These are phyloP conservation scores for Hermatobates lingyangjiaoensis DNA, from an alignment of 1,140 invertebrate genomes.

Conservation along the genomic window DNA sequence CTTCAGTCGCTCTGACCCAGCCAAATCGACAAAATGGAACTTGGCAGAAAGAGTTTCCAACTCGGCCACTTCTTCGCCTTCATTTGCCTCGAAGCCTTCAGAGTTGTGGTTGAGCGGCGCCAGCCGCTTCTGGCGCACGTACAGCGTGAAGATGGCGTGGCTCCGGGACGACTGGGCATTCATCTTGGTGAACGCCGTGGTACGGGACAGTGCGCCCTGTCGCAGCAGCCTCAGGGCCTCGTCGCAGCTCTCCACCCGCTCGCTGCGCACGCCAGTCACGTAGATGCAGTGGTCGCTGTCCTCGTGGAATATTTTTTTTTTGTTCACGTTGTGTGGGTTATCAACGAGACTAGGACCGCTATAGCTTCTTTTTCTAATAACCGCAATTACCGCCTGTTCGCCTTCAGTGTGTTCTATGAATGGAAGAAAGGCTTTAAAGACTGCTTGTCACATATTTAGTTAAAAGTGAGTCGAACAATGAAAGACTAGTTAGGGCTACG, in stretches of 20 bases:
- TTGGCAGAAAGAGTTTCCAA: constrained; percentile 78
- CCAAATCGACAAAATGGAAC: constrained; percentile 91
- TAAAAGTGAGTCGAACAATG: no score
- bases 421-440: no score
- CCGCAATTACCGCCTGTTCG: no score
- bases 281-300: constrained; percentile 74
- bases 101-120: no score
- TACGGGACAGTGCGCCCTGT: constrained; percentile 73
- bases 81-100: no score
- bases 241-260: constrained; percentile 50
- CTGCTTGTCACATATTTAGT: no score
- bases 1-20: constrained; percentile 89
- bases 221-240: constrained; percentile 74
- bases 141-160: constrained; percentile 89
- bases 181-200: constrained; percentile 94
- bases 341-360: no score
- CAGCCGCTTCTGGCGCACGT: constrained; percentile 64
- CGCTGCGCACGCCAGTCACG: constrained; percentile 71
- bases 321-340: no score
- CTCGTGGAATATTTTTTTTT: no score
- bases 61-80: constrained; percentile 34
- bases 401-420: no score
- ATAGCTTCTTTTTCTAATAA: no score
- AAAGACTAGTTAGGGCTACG: no score
- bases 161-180: constrained; percentile 86